These are phyloP conservation scores for Adoxophyes honmai DNA, from an alignment of 1,140 invertebrate genomes.

Conservation along the genomic window DNA sequence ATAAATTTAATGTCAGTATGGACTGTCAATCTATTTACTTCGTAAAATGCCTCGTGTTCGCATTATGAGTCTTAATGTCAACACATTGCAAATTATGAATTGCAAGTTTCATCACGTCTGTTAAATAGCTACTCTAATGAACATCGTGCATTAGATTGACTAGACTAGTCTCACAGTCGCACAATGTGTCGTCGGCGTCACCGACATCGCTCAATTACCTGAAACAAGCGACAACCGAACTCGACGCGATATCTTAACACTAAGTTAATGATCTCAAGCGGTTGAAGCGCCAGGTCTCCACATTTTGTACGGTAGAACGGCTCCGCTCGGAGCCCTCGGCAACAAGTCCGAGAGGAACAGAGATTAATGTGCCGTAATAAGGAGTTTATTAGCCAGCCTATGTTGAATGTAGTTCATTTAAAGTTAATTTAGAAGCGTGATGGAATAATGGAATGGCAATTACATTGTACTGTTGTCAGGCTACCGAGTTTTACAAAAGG, in stretches of 20 bases:
- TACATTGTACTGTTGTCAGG: no score
- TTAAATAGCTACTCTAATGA: no score
- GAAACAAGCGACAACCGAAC: conserved; percentile 8
- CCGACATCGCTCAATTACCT: conserved; percentile 29
- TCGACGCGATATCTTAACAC: conserved; percentile 7
- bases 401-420: conserved; percentile 8
- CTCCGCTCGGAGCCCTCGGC: neutral
- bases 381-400: neutral
- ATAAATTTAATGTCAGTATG: no score
- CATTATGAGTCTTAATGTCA: no score
- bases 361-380: neutral
- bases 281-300: neutral
- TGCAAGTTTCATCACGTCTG: no score
- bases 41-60: no score
- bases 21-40: no score
- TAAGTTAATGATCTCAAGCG: conserved; percentile 4
- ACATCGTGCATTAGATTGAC: no score
- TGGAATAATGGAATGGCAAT: no score
- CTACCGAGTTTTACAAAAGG: neutral
- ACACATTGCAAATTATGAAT: no score
- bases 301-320: neutral
- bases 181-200: neutral
- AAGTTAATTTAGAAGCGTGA: neutral
- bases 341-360: neutral
- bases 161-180: no score